Percentiles rank a stretch among this genome's conserved stretches.
Evolutionary conservation across 2,113 vertebrate genomes (phyloP).

Genomic region (Tapirus terrestris): DNA sequence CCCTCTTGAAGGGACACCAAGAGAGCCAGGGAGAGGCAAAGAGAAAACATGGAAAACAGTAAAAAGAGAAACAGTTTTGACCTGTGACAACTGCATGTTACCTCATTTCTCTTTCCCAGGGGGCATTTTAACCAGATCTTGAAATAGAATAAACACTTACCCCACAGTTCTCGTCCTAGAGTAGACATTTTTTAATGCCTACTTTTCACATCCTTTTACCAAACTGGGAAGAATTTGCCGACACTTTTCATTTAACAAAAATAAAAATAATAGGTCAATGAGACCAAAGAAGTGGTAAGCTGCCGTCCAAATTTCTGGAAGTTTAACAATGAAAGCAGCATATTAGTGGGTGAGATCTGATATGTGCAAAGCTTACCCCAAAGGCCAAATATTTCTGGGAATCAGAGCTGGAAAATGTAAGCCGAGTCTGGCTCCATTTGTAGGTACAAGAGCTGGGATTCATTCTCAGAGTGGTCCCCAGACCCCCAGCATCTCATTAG

Average conservation of each 20-base stretch:
- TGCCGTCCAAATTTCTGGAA: background rate
- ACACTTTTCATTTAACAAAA: background rate
- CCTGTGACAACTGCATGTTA: too few relatives aligned
- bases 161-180: background rate
- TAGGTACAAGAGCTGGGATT: background rate
- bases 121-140: background rate
- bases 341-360: background rate
- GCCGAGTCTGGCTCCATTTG: accelerated
- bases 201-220: background rate
- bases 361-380: background rate
- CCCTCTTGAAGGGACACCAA: background rate
- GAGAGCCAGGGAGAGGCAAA: background rate
- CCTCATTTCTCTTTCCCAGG: background rate
- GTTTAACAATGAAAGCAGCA: background rate
- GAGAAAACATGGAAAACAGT: background rate
- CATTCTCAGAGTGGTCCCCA: background rate
- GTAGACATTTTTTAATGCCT: background rate
- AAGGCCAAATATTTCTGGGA: background rate
- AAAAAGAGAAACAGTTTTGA: background rate
- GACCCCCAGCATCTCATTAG: accelerated
- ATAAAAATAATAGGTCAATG: background rate
- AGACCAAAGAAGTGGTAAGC: background rate
- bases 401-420: background rate
- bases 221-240: background rate
- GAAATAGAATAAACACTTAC: background rate